Evolutionary conservation across 2,888 invertebrate species (phyloP).

Genomic region (Eledone cirrhosa): DNA sequence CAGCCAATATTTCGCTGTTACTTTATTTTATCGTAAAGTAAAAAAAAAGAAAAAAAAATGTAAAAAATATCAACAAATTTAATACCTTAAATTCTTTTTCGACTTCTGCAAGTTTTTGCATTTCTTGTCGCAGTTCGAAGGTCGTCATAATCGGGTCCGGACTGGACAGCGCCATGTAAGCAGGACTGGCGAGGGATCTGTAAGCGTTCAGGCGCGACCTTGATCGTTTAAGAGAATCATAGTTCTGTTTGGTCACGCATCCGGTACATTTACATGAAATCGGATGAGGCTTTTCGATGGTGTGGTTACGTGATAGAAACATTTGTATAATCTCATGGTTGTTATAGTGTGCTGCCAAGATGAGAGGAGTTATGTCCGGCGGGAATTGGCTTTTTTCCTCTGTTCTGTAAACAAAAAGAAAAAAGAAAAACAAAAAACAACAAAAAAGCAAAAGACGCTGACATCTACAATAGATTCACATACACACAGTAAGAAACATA

Average conservation of each 20-base stretch:
- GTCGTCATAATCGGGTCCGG: constrained; percentile 77
- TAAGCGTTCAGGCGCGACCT: constrained; percentile 74
- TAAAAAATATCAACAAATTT: no score
- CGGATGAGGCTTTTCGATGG: constrained; percentile 74
- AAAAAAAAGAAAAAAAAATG: no score
- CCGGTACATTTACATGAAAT: constrained; percentile 66
- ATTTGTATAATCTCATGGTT: constrained; percentile 77
- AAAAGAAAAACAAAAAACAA: no score
- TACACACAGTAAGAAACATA: background rate
- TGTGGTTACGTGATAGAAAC: constrained; percentile 75
- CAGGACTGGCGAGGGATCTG: constrained; percentile 76
- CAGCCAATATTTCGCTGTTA: no score
- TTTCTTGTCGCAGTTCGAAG: constrained; percentile 74
- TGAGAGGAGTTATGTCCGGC: constrained; percentile 76
- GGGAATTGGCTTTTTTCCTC: constrained; percentile 72
- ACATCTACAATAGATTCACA: background rate
- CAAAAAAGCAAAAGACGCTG: no score
- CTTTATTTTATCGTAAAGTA: no score
- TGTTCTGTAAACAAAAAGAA: constrained; percentile 43
- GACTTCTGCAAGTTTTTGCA: constrained; percentile 72
- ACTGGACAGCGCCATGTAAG: constrained; percentile 75
- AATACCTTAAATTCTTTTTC: constrained; percentile 72
- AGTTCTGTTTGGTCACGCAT: constrained; percentile 66
- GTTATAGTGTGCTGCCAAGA: constrained; percentile 77
- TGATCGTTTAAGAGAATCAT: constrained; percentile 67